Base-by-base conservation (phyloP, 2,888 invertebrate genomes). In the Tromatobia lineatoria region DNA sequence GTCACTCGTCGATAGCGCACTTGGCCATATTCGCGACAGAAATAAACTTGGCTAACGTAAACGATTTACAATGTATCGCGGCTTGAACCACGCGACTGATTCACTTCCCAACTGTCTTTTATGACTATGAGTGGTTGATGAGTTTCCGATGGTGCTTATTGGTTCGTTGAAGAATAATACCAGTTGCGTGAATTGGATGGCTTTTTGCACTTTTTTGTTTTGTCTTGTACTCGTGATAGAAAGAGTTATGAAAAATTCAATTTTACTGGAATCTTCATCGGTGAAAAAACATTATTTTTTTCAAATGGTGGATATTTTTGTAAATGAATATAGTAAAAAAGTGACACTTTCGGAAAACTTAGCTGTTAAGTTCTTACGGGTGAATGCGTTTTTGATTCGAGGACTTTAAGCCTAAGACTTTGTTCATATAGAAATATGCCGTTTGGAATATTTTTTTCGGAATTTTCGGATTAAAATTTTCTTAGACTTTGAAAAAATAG, bases 121-220 rank as follows among this genome's bases (percentile, higher is more conserved):
- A 38, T 10, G 10, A 42, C 2, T 42, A 20, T 42, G n/a, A 64
- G 54, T 82, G 64, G 66, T 73, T 81, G 42, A 81, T 69, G 54
- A 81, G 54, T 75, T 85, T 81, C 25, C 34, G 45, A 54, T 70
- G 15, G 29, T 23, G 29, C 34, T 75, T 75, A 67, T 78, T 77
- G 69, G 50, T 61, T 57, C 76, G 42, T 66, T 42, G 15, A 20
- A 59, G 29, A 71, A 70, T 86, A 82, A 86, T 80, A 82, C 80
- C 80, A 84, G 67, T 69, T 73, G 76, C 73, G 45, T n/a, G 50
- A 57, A 34, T n/a, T 25, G n/a, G 6, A 23, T 4, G 13, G 3
- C 23, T 59, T 4, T 29, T 29, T 4, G 15, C 2, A 29, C n/a
- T n/a, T n/a, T 47, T 15, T 47, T 47, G 15, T 10, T 38, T 38